These are phyloP conservation scores for Sinotaia quadrata DNA, from an alignment of 2,888 invertebrate genomes.

Conservation along the genomic window DNA sequence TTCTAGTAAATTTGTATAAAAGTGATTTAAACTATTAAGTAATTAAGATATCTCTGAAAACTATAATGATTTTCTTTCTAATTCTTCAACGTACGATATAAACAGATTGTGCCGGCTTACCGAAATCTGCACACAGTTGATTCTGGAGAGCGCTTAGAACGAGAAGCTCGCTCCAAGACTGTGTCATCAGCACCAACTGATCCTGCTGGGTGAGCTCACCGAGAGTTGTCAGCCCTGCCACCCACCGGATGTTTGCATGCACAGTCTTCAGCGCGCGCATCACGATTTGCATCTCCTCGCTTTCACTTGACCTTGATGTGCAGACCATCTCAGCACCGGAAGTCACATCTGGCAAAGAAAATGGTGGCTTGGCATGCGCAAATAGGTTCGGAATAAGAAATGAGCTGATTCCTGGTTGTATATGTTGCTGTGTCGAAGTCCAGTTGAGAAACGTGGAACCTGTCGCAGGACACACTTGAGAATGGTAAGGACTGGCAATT, in stretches of 20 bases:
- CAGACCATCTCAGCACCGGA: no score
- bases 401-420: neutral
- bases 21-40: no score
- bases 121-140: neutral
- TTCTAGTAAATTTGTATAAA: no score
- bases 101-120: no score
- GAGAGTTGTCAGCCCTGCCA: neutral
- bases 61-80: no score
- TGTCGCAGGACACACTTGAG: neutral
- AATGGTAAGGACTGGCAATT: neutral
- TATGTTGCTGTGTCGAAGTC: neutral
- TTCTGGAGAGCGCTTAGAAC: neutral
- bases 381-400: neutral
- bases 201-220: neutral
- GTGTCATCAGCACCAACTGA: slow-evolving; percentile 5
- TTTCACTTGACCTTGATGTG: neutral
- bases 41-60: no score
- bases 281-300: neutral
- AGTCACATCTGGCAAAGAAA: neutral
- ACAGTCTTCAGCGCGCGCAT: neutral
- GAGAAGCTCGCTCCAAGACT: slow-evolving; percentile 6
- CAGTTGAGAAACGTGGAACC: neutral
- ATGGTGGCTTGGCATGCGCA: neutral
- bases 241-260: slow-evolving; percentile 12
- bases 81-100: no score